Conservation (phyloP, 1,140 invertebrate species). For the Hetaerina americana region DNA sequence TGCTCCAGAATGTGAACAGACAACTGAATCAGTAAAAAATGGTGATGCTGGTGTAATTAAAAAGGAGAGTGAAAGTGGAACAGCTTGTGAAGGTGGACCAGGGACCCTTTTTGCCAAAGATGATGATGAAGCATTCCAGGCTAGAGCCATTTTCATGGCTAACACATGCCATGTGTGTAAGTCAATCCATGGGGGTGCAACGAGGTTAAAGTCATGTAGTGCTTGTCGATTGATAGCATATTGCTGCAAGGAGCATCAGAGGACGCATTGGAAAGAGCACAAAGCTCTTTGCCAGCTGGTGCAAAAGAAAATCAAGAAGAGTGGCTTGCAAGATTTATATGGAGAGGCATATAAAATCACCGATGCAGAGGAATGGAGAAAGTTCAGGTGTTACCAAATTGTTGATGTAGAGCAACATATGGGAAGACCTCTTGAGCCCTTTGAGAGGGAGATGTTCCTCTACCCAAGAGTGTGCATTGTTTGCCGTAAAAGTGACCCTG, state of each 20-base stretch:
- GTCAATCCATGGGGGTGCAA: background rate
- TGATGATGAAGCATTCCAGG: background rate
- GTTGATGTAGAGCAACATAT: conserved; percentile 40
- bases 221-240: conserved; percentile 39
- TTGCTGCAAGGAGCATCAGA: conserved; percentile 33
- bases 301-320: conserved; percentile 19
- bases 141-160: background rate
- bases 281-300: conserved; percentile 29
- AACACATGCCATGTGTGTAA: background rate
- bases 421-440: conserved; percentile 40
- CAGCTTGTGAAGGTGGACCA: too few relatives aligned
- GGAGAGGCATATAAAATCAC: conserved; percentile 36
- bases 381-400: conserved; percentile 44
- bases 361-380: conserved; percentile 39
- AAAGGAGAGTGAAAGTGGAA: too few relatives aligned
- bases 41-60: too few relatives aligned
- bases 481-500: conserved; percentile 28
- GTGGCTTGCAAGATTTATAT: conserved; percentile 27
- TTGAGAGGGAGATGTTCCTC: conserved; percentile 51
- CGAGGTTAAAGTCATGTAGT: conserved; percentile 17
- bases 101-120: too few relatives aligned
- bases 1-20: too few relatives aligned
- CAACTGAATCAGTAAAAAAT: too few relatives aligned
- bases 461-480: conserved; percentile 46
- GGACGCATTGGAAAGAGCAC: conserved; percentile 29